Evolutionary conservation across 2,113 vertebrate genomes (phyloP).

Genomic region (Nyctibius bracteatus): DNA sequence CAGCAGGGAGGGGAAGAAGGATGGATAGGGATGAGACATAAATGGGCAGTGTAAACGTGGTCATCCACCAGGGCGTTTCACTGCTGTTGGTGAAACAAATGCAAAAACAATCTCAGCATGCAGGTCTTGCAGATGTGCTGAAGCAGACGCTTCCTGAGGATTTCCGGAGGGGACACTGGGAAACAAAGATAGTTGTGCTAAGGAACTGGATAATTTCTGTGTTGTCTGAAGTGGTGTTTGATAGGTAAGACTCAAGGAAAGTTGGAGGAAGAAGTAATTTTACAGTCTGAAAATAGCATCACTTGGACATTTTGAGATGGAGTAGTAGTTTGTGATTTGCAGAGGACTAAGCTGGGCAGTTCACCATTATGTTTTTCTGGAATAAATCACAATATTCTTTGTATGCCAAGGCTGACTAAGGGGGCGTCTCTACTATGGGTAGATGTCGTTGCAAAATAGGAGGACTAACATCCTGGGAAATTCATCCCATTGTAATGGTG

Average conservation of each 20-base stretch:
- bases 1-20: not conserved
- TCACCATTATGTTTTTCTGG: not conserved
- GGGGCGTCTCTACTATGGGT: not conserved
- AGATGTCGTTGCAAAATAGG: not conserved
- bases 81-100: not conserved
- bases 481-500: not conserved
- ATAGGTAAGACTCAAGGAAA: not conserved
- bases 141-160: not conserved
- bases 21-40: not conserved
- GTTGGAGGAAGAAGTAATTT: not conserved
- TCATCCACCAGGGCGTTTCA: not conserved
- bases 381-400: not conserved
- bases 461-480: not conserved
- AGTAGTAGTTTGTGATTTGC: not conserved
- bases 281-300: not conserved
- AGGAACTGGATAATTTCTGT: not conserved
- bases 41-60: accelerated
- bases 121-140: not conserved
- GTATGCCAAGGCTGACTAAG: not conserved
- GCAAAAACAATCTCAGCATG: accelerated
- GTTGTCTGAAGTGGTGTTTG: not conserved
- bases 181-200: not conserved
- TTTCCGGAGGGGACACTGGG: not conserved
- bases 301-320: not conserved
- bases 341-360: not conserved